phyloP scores from a whole-genome alignment of 1,140 invertebrate genomes.

The Formica exsecta region DNA sequence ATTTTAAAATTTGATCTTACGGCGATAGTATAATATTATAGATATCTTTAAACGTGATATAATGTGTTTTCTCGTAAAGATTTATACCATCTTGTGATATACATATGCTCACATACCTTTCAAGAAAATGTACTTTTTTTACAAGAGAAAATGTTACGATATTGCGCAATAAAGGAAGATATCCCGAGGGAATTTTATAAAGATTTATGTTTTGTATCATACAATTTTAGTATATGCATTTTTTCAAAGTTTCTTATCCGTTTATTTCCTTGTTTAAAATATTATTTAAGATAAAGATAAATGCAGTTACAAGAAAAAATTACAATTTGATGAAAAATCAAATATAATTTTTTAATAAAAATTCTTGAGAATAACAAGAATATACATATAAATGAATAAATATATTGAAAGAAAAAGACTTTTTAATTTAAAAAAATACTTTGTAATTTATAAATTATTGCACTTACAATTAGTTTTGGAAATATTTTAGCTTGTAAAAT shows the following conservation, averaged over 20 bases:
- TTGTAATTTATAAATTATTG: constrained; percentile 11
- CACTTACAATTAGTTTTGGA: neutral
- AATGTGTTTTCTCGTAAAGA: neutral
- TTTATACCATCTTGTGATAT: neutral
- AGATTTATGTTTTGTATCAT: constrained; percentile 5
- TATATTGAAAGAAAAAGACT: neutral
- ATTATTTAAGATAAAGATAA: neutral
- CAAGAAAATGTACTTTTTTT: constrained; percentile 11
- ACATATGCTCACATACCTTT: neutral
- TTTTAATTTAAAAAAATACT: neutral
- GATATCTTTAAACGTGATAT: neutral
- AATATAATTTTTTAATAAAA: neutral
- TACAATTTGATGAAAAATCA: neutral
- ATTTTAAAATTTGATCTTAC: neutral
- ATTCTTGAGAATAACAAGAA: neutral
- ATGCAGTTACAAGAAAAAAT: neutral
- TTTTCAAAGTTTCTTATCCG: neutral
- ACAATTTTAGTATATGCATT: neutral
- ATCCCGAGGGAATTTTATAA: neutral
- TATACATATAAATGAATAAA: neutral
- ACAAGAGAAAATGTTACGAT: neutral
- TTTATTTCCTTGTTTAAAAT: neutral
- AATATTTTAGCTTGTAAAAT: neutral
- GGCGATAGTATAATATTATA: neutral
- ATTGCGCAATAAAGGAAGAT: constrained; percentile 1